Percentiles rank a stretch among this genome's conserved stretches.
These are phyloP conservation scores for Poeciliopsis presidionis DNA, from an alignment of 2,797 vertebrate genomes.

Conservation along the genomic window DNA sequence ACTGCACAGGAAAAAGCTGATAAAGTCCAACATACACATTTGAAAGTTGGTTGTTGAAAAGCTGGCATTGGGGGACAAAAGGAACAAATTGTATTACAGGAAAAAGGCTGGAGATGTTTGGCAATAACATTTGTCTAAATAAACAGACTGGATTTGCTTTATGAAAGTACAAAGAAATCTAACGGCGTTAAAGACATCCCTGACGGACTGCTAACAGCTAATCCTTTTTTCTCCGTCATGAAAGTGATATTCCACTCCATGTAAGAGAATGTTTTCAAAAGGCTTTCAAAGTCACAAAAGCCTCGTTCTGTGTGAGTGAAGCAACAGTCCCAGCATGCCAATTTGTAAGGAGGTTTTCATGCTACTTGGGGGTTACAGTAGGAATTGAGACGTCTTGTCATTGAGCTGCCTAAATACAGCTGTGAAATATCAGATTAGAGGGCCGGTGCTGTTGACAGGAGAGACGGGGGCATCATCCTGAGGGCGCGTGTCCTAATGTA, in stretches of 20 bases:
- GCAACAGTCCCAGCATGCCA: conserved; percentile 68
- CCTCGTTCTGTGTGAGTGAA: conserved; percentile 60
- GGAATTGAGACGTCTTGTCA: conserved; percentile 77
- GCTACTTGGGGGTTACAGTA: conserved; percentile 49
- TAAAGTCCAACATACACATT: conserved; percentile 24
- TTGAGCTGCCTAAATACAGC: conserved; percentile 76
- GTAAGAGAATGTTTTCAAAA: conserved; percentile 64
- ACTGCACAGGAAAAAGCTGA: conserved; percentile 45
- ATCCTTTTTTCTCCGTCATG: conserved; percentile 17
- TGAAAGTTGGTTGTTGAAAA: conserved; percentile 8
- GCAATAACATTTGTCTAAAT: background rate
- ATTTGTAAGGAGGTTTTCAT: conserved; percentile 60
- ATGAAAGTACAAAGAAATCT: conserved; percentile 9
- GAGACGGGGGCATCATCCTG: conserved; percentile 23
- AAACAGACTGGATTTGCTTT: background rate
- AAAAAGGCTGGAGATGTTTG: background rate
- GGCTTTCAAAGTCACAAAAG: conserved; percentile 63
- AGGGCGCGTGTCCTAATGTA: background rate
- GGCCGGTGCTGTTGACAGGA: conserved; percentile 48
- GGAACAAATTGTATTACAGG: background rate
- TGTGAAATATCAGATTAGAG: conserved; percentile 72
- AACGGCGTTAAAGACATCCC: background rate
- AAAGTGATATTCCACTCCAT: conserved; percentile 38
- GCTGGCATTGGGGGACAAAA: background rate
- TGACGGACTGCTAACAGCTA: conserved; percentile 31